A percentile compares a stretch with the other conserved stretches of the same genome.
These are phyloP conservation scores for Brachyopa scutellaris DNA, from an alignment of 2,888 invertebrate genomes.

Conservation along the genomic window DNA sequence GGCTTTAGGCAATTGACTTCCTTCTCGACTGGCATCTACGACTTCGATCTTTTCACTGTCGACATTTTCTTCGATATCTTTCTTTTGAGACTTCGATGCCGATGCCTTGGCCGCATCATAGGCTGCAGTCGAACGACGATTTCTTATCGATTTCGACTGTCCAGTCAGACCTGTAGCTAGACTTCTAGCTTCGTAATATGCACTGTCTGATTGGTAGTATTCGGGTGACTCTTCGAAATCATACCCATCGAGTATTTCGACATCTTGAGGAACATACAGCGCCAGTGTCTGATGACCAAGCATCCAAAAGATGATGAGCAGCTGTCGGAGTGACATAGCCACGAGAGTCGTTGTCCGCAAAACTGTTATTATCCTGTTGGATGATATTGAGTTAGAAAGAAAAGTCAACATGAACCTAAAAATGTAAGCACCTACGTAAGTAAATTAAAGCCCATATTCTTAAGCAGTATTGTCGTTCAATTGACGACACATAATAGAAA, in stretches of 20 bases:
- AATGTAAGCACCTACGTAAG: too few relatives aligned
- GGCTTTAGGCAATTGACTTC: constrained; percentile 73
- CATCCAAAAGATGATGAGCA: constrained; percentile 49
- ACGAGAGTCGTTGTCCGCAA: neutral
- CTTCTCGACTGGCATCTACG: constrained; percentile 52
- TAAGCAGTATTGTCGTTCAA: too few relatives aligned
- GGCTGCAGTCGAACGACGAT: constrained; percentile 76
- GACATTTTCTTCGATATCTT: constrained; percentile 64
- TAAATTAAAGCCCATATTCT: too few relatives aligned
- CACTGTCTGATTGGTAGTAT: constrained; percentile 76
- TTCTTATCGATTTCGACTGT: constrained; percentile 76
- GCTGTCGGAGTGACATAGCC: constrained; percentile 35
- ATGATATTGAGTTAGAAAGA: too few relatives aligned
- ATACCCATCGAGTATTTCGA: constrained; percentile 78
- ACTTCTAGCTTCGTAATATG: constrained; percentile 76
- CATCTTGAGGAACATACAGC: constrained; percentile 77
- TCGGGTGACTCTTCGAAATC: constrained; percentile 77
- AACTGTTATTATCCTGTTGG: too few relatives aligned
- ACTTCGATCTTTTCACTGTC: constrained; percentile 75
- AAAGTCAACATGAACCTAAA: too few relatives aligned
- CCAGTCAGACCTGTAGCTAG: constrained; percentile 69
- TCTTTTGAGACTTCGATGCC: constrained; percentile 66
- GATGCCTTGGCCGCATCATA: constrained; percentile 75
- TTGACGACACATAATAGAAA: too few relatives aligned
- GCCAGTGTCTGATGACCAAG: constrained; percentile 51